A percentile compares a stretch with the other conserved stretches of the same genome.
Conservation (phyloP, 1,140 invertebrate species). For the Pogonognathellus flavescens region DNA sequence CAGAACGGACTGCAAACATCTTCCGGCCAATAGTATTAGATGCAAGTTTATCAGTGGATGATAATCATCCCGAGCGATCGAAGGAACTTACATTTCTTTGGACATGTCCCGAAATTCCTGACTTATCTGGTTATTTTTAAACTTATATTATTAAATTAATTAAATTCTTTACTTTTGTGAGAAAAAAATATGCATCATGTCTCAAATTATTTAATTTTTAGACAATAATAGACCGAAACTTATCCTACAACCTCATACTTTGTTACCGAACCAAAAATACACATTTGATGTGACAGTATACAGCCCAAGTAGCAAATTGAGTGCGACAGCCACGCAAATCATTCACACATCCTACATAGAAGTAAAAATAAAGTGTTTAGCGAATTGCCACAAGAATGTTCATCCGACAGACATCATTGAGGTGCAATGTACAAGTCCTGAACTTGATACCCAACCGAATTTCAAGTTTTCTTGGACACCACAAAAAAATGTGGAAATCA, state of each 20-base stretch:
- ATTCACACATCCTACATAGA: neutral
- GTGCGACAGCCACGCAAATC: neutral
- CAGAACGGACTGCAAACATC: neutral
- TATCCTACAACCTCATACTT: neutral
- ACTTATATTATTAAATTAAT: too few species aligned
- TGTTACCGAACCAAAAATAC: neutral
- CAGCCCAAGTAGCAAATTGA: neutral
- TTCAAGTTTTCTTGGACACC: neutral
- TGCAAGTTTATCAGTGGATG: conserved; percentile 3
- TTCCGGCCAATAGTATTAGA: neutral
- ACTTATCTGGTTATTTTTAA: too few species aligned
- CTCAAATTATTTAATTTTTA: neutral
- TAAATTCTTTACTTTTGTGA: too few species aligned
- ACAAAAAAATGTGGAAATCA: neutral
- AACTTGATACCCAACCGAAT: neutral
- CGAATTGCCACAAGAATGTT: neutral
- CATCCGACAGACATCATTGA: neutral
- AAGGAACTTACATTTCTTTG: neutral
- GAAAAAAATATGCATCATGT: neutral
- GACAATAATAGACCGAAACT: neutral
- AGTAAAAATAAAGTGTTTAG: neutral
- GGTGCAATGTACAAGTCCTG: neutral
- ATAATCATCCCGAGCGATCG: neutral
- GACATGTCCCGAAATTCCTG: neutral
- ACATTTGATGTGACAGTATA: neutral